Conservation (phyloP, 2,888 invertebrate genomes). For the Celastrina argiolus region DNA sequence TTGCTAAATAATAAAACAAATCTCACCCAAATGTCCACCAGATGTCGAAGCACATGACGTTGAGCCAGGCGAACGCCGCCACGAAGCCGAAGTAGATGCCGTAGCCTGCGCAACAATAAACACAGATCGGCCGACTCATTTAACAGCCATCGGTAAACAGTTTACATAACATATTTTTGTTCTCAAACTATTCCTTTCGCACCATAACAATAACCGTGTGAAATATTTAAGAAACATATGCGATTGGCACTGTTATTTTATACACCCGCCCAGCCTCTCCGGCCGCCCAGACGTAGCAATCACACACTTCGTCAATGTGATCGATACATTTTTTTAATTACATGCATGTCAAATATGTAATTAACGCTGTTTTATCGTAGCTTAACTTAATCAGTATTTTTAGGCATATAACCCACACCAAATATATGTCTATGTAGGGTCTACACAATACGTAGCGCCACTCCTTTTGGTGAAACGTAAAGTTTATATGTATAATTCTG, state of each 20-base stretch:
- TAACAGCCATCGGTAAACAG: constrained; percentile 30
- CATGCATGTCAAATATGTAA: too few species aligned
- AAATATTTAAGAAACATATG: constrained; percentile 24
- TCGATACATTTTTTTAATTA: too few species aligned
- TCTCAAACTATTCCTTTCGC: constrained; percentile 30
- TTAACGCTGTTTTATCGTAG: neutral
- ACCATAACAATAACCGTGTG: constrained; percentile 25
- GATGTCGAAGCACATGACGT: constrained; percentile 89
- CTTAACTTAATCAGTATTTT: neutral
- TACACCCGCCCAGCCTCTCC: too few species aligned
- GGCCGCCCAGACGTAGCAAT: neutral
- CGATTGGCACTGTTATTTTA: constrained; percentile 4
- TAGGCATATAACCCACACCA: too few species aligned
- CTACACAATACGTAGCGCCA: too few species aligned
- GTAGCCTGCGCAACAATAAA: constrained; percentile 77
- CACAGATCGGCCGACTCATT: constrained; percentile 27
- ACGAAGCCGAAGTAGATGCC: constrained; percentile 82
- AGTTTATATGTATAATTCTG: too few species aligned
- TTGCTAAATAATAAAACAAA: constrained; percentile 38
- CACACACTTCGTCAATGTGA: neutral
- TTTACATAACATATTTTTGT: constrained; percentile 37
- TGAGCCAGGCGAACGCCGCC: constrained; percentile 86
- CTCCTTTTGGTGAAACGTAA: too few species aligned
- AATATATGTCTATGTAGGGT: too few species aligned
- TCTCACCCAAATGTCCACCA: constrained; percentile 89